Base-by-base conservation (phyloP, 2,888 invertebrate species). In the Lithophane leautieri region DNA sequence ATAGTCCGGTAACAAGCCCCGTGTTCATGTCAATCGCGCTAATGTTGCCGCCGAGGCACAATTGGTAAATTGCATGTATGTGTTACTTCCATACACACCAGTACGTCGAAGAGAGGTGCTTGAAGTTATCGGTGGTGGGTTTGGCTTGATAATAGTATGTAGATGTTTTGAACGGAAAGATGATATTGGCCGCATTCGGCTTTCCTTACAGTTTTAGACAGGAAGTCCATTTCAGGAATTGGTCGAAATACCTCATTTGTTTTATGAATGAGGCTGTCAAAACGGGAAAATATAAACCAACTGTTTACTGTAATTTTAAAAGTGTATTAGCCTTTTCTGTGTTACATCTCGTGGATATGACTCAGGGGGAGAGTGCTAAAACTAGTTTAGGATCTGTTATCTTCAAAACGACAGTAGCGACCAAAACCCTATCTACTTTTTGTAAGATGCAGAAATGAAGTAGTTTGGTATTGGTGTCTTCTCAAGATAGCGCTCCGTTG, bases 1-100 rank as follows among this genome's bases (percentile, higher is more conserved):
- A 87, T 85, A 89, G 87, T 86, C 88, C 90, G 93, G 95, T 95
- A 96, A 96, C 95, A 95, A 96, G 95, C 92, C 69, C 92, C 95
- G 88, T 96, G 96, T 95, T 91, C 91, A 92, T 94, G 96, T 96
- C 96, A 95, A 94, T 95, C 95, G 92, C 82, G 94, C 95, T 96
- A 96, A 95, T 95, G 94, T 93, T 90, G 85, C 85, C 83, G 84
- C 78, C 86, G 87, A 87, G 82, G 85, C 88, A 88, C 89, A 89
- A 88, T 89, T 86, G 88, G 87, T 86, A 85, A 87, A 85, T 83
- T 78, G 88, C 78, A 80, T 84, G 89, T 84, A 83, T 84, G 82
- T 82, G 84, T 81, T 79, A 76, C 87, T 75, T 68, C 68, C 74
- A 82, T 83, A 84, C 80, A 70, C 77, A 74, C 70, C 58, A n/a